Base-by-base conservation (phyloP, 2,113 vertebrate genomes). In the Elaphurus davidianus region DNA sequence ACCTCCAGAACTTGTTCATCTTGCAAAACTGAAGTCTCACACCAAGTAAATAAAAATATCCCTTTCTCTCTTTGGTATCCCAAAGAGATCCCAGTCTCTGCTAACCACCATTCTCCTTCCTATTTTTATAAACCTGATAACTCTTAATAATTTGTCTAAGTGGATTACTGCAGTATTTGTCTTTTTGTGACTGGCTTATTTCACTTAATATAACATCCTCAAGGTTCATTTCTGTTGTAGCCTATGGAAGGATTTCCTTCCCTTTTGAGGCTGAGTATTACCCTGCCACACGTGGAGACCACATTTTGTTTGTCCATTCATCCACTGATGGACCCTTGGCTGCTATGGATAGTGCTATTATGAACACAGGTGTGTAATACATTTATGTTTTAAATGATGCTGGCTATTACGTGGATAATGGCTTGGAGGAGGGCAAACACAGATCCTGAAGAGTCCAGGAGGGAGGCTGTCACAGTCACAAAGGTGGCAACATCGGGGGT, bases 271-370 rank as follows among this genome's bases (percentile, higher is more conserved):
- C 27, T 86, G 21, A 81, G 19, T 60, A 30, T 50, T 52, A 50
- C 28, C 59, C 67, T 21, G 13, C 1, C 36, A 0, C 13, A 13
- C 0, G 7, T 30, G 54, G 0, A 57, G 11, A 50, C 8, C 8
- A 52, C 8, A 3, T 13, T 84, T 17, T 17, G 36, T 28, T n/a
- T 13, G 45, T 15, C 16, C 23, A 6, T 27, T n/a, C 27, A 36
- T 30, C 64, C 27, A n/a, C 19, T 15, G 16, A 15, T 33, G 17
- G 60, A 17, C 30, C 55, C 45, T 15, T 50, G 52, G 19, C 7
- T 57, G 5, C 0, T 54, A 27, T 67, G 16, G 54, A 36, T 12
- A n/a, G 64, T 7, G 8, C 30, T 33, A 4, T 25, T 30, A 2
- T 16, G 52, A 81, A 86, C 36, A 27, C n/a, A 43, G 15, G 15